Percentiles rank a stretch among this genome's conserved stretches.
Evolutionary conservation across 2,113 vertebrate species (phyloP).

Genomic region (Eulemur rufifrons): DNA sequence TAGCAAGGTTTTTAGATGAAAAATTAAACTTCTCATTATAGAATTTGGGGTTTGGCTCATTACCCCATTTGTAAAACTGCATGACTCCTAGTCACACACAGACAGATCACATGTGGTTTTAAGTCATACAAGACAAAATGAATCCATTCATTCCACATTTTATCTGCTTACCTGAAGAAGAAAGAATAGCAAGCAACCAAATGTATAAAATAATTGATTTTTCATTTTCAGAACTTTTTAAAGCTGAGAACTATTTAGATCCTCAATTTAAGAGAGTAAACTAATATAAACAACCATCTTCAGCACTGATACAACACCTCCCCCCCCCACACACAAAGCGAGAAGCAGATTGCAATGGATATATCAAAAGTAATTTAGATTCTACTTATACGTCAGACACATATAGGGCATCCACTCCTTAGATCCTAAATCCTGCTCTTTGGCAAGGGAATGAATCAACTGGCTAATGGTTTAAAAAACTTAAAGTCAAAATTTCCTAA

Average conservation of each 20-base stretch:
- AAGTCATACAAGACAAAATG: neutral
- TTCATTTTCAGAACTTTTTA: neutral
- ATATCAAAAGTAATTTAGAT: neutral
- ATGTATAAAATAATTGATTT: neutral
- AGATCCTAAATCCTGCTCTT: neutral
- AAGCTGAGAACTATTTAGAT: neutral
- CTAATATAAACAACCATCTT: neutral
- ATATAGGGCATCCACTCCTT: neutral
- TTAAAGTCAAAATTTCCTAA: neutral
- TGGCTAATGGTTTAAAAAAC: neutral
- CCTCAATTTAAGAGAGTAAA: neutral
- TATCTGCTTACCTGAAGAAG: neutral
- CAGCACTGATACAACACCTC: neutral
- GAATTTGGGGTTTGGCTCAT: conserved; percentile 26
- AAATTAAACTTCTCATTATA: conserved; percentile 20
- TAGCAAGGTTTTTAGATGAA: neutral
- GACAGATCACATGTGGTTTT: neutral
- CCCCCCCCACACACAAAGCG: neutral
- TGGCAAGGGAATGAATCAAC: neutral
- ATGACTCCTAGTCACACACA: neutral
- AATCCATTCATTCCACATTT: neutral
- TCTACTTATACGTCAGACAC: neutral
- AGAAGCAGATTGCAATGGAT: neutral
- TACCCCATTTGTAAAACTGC: neutral
- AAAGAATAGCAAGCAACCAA: neutral